Evolutionary conservation across 2,888 invertebrate genomes (phyloP), one percentile per base, ranked within the genome.

Genomic region (Brassicogethes aeneus): DNA sequence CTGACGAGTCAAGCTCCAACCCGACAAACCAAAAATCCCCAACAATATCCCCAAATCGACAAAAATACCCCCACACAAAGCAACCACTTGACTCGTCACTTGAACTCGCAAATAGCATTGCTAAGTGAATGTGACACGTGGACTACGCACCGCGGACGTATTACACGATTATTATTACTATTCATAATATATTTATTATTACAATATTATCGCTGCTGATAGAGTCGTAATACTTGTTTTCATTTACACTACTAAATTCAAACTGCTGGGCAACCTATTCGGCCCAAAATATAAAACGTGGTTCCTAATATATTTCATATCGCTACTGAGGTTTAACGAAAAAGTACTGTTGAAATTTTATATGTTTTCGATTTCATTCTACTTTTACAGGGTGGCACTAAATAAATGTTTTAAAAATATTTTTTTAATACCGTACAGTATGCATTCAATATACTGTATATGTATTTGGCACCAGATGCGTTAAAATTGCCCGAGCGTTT

Each of bases 151-250:
- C 52, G n/a, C 65, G 61, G 65, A 66, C 65, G 66, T 69, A 67
- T 66, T 66, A 68, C 66, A 69, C 68, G 62, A 69, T 69, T 69
- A 69, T 69, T 69, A 69, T 69, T 69, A 69, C 66, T 69, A 69
- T 69, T 69, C 69, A 68, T 65, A 66, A 65, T 63, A 63, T 64
- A 62, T 61, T 55, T 59, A 59, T 60, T 53, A 54, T 58, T 51
- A 51, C 51, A n/a, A n/a, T 54, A 56, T 62, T 61, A 63, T 62
- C 59, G 58, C 61, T 60, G 59, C 60, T 59, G 57, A 59, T 61
- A 63, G 61, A 61, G 63, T 62, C 62, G 57, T 60, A 53, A 48
- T 54, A 53, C 54, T 57, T 59, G 56, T 57, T 56, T 56, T 23
- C 23, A 47, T 59, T 50, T 53, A n/a, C n/a, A n/a, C n/a, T n/a